These are phyloP conservation scores for Nothobranchius kuhntae DNA, from an alignment of 2,113 vertebrate species.

Conservation along the genomic window DNA sequence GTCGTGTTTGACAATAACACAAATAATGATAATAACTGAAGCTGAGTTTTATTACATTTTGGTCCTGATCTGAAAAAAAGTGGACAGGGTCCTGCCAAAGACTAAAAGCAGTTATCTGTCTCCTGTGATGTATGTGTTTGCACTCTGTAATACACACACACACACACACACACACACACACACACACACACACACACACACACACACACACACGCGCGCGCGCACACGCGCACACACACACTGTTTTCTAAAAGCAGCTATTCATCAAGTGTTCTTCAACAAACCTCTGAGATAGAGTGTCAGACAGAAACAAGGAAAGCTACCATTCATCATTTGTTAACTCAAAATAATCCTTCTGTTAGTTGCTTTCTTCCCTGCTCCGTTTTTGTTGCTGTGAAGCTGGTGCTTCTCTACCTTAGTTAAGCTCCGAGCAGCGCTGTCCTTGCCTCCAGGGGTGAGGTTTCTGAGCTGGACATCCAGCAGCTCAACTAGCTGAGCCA, in stretches of 20 bases:
- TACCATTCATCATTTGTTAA: slow-evolving; percentile 28
- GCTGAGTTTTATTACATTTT: slow-evolving; percentile 44
- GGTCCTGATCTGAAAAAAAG: slow-evolving; percentile 31
- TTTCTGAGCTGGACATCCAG: slow-evolving; percentile 94
- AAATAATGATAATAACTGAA: slow-evolving; percentile 35
- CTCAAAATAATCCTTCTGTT: slow-evolving; percentile 8
- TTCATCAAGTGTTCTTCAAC: slow-evolving; percentile 49
- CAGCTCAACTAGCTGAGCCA: slow-evolving; percentile 96
- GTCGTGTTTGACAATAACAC: neutral
- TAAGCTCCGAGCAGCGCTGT: slow-evolving; percentile 94
- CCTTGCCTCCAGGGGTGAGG: slow-evolving; percentile 95
- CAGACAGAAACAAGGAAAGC: slow-evolving; percentile 25
- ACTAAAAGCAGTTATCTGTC: slow-evolving; percentile 60
- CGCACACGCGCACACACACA: slow-evolving; percentile 1
- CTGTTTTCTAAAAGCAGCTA: slow-evolving; percentile 36
- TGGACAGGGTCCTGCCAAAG: slow-evolving; percentile 39
- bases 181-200: slow-evolving; percentile 4
- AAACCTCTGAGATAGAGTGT: slow-evolving; percentile 26
- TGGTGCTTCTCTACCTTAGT: slow-evolving; percentile 85
- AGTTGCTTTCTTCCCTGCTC: slow-evolving; percentile 5
- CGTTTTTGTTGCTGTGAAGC: neutral
- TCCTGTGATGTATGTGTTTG: slow-evolving; percentile 5
- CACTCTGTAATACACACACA: neutral
- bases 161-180: slow-evolving; percentile 1
- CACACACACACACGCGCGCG: neutral